Base-by-base conservation (phyloP, 2,113 vertebrate species). In the Melanostigma gelatinosum region DNA sequence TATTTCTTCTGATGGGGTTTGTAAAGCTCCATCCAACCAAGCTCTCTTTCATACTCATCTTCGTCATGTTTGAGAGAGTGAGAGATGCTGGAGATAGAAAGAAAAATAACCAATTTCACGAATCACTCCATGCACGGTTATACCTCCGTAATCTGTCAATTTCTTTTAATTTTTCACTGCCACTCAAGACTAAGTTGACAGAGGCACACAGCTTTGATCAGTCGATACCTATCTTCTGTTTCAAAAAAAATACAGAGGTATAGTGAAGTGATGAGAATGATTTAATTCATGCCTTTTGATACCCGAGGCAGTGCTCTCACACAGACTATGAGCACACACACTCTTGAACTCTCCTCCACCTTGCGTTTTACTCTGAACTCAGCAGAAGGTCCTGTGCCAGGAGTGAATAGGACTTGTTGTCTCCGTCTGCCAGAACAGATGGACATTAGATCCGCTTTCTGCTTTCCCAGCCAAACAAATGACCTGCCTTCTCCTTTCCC, bases 361-460 rank as follows among this genome's bases (percentile, higher is more conserved):
- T 85, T 32, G 13, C 57, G 10, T 77, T 86, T 87, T 66, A 73
- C 82, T 86, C 75, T 78, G 76, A 84, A 85, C 87, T 85, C 88
- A 91, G 85, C 90, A 84, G 87, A 90, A 84, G 88, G 82, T 87
- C 75, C 71, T 34, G 83, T 52, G 86, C 80, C 78, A 82, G 81
- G 81, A 78, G 82, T 60, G 83, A 83, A 82, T 68, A 66, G 67
- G 78, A 92, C 89, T 88, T 86, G 89, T 89, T 89, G 93, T 91
- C 86, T 89, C 93, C 83, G 82, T 92, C 89, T 92, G 91, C 87
- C 88, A 79, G 85, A 85, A 79, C 89, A 93, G 92, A 92, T 88
- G 91, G 92, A 90, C 83, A 86, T 92, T 90, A 89, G 77, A 93
- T 93, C 89, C 77, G 78, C 87, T 92, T 84, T 85, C 84, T 88